These are phyloP conservation scores for Hipposideros larvatus DNA, from an alignment of 2,797 vertebrate species.

Conservation along the genomic window DNA sequence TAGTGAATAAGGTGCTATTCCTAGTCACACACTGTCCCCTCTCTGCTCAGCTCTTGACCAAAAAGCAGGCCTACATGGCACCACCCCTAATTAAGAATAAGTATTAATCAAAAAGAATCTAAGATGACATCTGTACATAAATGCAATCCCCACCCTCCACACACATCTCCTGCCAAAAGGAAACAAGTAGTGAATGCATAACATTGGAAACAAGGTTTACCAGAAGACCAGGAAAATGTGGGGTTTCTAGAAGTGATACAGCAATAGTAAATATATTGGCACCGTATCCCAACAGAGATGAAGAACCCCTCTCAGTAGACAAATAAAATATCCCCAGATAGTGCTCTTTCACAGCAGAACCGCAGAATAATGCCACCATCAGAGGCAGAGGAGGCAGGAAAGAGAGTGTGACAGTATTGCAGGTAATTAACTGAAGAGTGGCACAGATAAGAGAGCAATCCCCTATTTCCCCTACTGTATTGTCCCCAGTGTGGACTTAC, in stretches of 20 bases:
- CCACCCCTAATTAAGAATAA: not conserved
- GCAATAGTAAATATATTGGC: not conserved
- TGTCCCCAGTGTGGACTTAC: not conserved
- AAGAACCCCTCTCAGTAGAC: not conserved
- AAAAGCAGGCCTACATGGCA: not conserved
- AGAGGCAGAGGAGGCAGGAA: not conserved
- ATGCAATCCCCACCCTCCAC: not conserved
- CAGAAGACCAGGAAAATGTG: not conserved
- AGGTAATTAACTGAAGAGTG: not conserved
- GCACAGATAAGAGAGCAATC: not conserved
- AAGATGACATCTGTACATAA: not conserved
- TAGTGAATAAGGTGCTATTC: not conserved
- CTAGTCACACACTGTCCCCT: accelerated
- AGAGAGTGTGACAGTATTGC: not conserved
- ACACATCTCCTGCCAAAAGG: not conserved
- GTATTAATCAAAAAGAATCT: not conserved
- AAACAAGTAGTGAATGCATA: not conserved
- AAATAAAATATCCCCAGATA: not conserved
- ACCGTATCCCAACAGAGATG: not conserved
- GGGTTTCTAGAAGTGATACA: not conserved
- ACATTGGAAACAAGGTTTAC: not conserved
- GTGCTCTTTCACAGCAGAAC: not conserved
- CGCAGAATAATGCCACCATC: not conserved
- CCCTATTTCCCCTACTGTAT: not conserved
- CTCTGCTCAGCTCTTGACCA: not conserved